These are phyloP conservation scores for Chrysomela aeneicollis DNA, from an alignment of 2,888 invertebrate genomes.

Conservation along the genomic window DNA sequence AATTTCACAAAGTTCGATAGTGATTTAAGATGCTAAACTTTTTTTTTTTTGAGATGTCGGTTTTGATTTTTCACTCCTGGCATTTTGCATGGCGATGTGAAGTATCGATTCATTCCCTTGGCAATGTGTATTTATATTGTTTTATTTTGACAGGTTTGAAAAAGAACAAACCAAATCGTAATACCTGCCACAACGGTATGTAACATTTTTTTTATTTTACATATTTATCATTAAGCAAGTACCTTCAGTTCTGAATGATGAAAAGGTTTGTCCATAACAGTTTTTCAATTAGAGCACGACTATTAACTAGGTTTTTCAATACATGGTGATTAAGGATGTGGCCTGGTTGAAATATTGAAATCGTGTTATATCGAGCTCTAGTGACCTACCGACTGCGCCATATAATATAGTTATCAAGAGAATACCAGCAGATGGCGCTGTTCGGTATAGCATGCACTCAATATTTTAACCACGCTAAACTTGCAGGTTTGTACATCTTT, in stretches of 20 bases:
- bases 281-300: slow-evolving; percentile 29
- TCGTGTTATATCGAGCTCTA: neutral
- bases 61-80: slow-evolving; percentile 7
- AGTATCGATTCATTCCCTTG: slow-evolving; percentile 5
- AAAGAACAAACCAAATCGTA: slow-evolving; percentile 42
- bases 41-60: slow-evolving; percentile 5
- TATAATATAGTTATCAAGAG: no score
- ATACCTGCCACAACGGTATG: slow-evolving; percentile 42
- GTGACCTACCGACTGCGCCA: neutral
- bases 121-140: slow-evolving; percentile 36
- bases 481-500: slow-evolving; percentile 40
- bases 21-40: slow-evolving; percentile 23
- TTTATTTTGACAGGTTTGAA: slow-evolving; percentile 58
- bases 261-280: slow-evolving; percentile 30
- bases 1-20: slow-evolving; percentile 25
- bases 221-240: slow-evolving; percentile 23
- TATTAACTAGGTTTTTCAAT: slow-evolving; percentile 25
- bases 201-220: slow-evolving; percentile 36
- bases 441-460: neutral
- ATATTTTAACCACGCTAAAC: neutral
- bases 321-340: slow-evolving; percentile 8
- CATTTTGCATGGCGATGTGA: slow-evolving; percentile 16
- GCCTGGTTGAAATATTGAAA: neutral
- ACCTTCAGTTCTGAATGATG: slow-evolving; percentile 18
- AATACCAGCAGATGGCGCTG: no score